These are phyloP conservation scores for Macrosteles quadrilineatus DNA, from an alignment of 1,140 invertebrate species.

Conservation along the genomic window DNA sequence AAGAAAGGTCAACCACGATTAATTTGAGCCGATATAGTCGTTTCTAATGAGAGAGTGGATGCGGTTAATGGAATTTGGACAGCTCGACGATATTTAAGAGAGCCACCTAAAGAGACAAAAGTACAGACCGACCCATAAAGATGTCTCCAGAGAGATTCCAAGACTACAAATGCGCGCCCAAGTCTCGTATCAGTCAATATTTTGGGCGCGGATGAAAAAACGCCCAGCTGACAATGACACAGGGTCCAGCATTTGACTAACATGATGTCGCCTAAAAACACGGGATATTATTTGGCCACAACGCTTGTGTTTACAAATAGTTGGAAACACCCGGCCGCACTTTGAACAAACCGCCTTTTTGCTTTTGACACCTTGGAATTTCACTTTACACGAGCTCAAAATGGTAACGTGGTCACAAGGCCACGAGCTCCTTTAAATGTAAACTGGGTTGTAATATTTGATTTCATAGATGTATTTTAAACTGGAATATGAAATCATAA, in stretches of 20 bases:
- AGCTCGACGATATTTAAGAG: neutral
- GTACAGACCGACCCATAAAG: neutral
- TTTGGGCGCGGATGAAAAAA: neutral
- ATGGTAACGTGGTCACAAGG: no score
- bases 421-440: no score
- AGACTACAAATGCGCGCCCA: neutral
- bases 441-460: no score
- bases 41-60: neutral
- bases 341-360: no score
- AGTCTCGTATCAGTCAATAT: slow-evolving; percentile 9
- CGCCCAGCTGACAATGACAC: slow-evolving; percentile 1
- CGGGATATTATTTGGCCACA: slow-evolving; percentile 4
- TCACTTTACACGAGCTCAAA: no score
- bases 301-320: neutral
- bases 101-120: slow-evolving; percentile 6
- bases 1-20: neutral
- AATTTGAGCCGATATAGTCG: slow-evolving; percentile 8
- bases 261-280: neutral
- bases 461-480: no score
- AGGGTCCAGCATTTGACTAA: neutral
- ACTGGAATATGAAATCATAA: no score
- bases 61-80: slow-evolving; percentile 7
- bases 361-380: no score
- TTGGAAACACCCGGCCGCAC: neutral
- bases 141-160: neutral